Percentiles rank a stretch among this genome's conserved stretches.
Conservation (phyloP, 2,113 vertebrate species). For the Proteles cristata region DNA sequence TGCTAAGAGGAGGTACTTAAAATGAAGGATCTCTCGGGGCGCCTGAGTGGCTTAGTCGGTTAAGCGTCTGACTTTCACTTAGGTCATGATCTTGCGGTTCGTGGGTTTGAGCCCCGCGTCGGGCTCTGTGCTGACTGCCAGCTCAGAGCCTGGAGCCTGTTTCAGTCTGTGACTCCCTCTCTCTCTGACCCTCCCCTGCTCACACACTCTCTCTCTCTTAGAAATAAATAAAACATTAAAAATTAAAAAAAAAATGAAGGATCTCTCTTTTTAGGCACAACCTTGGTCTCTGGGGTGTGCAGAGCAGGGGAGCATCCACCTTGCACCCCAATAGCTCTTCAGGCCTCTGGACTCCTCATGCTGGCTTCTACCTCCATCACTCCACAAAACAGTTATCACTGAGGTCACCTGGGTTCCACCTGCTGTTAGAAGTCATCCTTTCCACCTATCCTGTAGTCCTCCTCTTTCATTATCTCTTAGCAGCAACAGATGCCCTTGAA, state of each 20-base stretch:
- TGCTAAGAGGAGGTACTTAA: not conserved
- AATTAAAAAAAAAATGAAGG: not conserved
- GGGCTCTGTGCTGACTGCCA: too few species aligned
- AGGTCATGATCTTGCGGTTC: too few species aligned
- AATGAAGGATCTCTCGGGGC: not conserved
- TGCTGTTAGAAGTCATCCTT: not conserved
- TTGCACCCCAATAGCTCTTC: not conserved
- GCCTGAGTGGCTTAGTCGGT: too few species aligned
- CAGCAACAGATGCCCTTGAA: not conserved
- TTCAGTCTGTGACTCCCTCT: too few species aligned
- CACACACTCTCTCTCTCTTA: too few species aligned
- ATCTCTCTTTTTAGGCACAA: not conserved
- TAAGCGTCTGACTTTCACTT: too few species aligned
- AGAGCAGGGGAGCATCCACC: not conserved
- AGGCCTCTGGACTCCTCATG: not conserved
- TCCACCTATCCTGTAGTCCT: not conserved
- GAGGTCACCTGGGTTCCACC: not conserved
- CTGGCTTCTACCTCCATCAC: not conserved
- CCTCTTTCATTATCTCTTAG: not conserved
- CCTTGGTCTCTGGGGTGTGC: not conserved
- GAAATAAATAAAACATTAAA: too few species aligned
- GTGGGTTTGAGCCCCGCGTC: too few species aligned
- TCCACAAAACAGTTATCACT: not conserved
- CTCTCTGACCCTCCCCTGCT: too few species aligned
- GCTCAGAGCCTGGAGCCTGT: too few species aligned